phyloP scores from a whole-genome alignment of 2,113 vertebrate species.

The Dipodomys ordii region DNA sequence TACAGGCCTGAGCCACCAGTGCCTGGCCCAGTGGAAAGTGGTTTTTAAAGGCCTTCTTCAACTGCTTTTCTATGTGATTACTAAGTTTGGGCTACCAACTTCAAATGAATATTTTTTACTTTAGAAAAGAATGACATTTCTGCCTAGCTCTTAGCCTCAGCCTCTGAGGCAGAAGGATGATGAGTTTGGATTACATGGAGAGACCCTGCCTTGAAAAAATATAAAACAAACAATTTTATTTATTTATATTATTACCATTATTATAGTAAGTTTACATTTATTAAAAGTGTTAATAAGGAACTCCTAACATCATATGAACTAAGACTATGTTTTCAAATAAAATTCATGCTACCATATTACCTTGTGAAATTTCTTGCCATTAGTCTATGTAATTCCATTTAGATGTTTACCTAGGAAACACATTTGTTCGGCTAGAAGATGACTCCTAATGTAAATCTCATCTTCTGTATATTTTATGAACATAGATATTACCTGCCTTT shows the following conservation, averaged over 20 bases:
- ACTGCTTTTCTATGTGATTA: neutral
- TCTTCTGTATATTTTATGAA: neutral
- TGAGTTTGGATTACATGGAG: neutral
- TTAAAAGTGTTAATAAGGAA: neutral
- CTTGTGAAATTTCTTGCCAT: neutral
- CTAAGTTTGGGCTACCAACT: neutral
- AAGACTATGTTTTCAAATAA: constrained; percentile 35
- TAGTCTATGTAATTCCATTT: neutral
- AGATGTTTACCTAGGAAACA: neutral
- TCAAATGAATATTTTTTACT: neutral
- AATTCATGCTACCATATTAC: neutral
- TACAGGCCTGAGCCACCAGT: too few species aligned
- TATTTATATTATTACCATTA: neutral
- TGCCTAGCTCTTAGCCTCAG: neutral
- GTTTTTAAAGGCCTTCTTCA: neutral
- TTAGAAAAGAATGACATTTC: neutral
- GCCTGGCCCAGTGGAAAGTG: too few species aligned
- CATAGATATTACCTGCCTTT: neutral
- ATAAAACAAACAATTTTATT: neutral
- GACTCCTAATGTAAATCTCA: neutral
- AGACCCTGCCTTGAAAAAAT: neutral
- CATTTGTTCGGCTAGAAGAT: neutral
- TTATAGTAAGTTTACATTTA: neutral
- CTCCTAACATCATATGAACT: neutral
- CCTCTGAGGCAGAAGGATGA: neutral